Evolutionary conservation across 2,113 vertebrate species (phyloP), one percentile per base, ranked within the genome.

Genomic region (Rhabdornis inornatus): DNA sequence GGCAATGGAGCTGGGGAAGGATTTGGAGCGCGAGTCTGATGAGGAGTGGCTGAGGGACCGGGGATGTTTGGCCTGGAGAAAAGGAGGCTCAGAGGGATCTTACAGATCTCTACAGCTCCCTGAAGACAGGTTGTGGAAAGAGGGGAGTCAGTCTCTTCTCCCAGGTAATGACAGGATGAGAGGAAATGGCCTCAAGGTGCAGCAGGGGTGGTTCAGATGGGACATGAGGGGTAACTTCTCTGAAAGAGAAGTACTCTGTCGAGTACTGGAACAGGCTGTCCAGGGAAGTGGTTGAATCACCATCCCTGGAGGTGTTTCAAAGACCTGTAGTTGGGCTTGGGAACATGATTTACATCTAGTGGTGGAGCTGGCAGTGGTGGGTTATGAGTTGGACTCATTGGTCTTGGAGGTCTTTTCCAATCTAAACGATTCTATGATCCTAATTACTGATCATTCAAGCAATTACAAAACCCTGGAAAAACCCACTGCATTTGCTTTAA

Each of bases 121-220:
- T 28, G 18, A 49, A 33, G 49, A 6, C 22, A 77, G 19, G 2
- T 0, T 33, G 15, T 17, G 24, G 13, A 28, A 52, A 75, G 22
- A 25, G 12, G 9, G 6, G 9, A 14, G 2, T 28, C 44, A 53
- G 35, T 33, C 35, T 63, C 18, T 77, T 40, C 35, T 42, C 10
- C 30, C 49, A 83, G 0, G 12, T 8, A 63, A 37, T 0, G 0
- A 49, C 10, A 42, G 31, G 21, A 64, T 22, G 47, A 49, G 53
- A 49, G 22, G 49, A 56, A 49, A 33, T 7, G 10, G 15, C 12
- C 30, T 63, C 49, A 28, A 23, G 10, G 7, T 69, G 18, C 25
- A 35, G 15, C 2, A 0, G n/a, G 7, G 22, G 12, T 2, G 1
- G 35, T 56, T 70, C 6, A 33, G 40, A 6, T 9, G 21, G 35